Percentiles rank a stretch among this genome's conserved stretches.
Evolutionary conservation across 2,113 vertebrate species (phyloP).

Genomic region (Probosciger aterrimus): DNA sequence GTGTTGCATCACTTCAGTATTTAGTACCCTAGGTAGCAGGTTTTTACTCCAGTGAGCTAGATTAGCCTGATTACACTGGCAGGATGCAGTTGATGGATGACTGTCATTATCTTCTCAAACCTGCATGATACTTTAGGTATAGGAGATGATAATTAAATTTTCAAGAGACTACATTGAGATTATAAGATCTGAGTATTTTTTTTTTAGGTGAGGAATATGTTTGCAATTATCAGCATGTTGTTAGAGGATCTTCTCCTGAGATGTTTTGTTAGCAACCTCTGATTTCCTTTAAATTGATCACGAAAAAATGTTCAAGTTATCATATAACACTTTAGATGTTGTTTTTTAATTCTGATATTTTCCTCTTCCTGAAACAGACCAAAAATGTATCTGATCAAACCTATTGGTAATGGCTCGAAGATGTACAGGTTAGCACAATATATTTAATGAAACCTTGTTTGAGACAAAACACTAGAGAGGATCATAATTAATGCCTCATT

Average conservation of each 20-base stretch:
- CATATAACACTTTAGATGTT: conserved; percentile 35
- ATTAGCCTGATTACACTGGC: conserved; percentile 76
- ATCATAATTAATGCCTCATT: conserved; percentile 82
- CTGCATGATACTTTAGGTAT: conserved; percentile 73
- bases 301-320: conserved; percentile 42
- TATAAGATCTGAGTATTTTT: conserved; percentile 58
- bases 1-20: conserved; percentile 41
- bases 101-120: conserved; percentile 80
- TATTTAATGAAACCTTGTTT: conserved; percentile 83
- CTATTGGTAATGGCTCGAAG: conserved; percentile 70
- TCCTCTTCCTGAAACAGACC: conserved; percentile 8
- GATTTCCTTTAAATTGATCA: conserved; percentile 65
- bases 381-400: conserved; percentile 66
- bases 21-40: conserved; percentile 69
- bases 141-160: conserved; percentile 77
- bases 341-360: conserved; percentile 36
- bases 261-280: conserved; percentile 75
- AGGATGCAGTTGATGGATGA: conserved; percentile 79
- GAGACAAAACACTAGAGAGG: conserved; percentile 78
- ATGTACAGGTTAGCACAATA: conserved; percentile 81
- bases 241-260: conserved; percentile 74
- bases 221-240: conserved; percentile 74
- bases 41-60: conserved; percentile 68
- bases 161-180: conserved; percentile 68
- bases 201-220: conserved; percentile 47